These are phyloP conservation scores for Gambusia affinis DNA, from an alignment of 2,113 vertebrate species.

Conservation along the genomic window DNA sequence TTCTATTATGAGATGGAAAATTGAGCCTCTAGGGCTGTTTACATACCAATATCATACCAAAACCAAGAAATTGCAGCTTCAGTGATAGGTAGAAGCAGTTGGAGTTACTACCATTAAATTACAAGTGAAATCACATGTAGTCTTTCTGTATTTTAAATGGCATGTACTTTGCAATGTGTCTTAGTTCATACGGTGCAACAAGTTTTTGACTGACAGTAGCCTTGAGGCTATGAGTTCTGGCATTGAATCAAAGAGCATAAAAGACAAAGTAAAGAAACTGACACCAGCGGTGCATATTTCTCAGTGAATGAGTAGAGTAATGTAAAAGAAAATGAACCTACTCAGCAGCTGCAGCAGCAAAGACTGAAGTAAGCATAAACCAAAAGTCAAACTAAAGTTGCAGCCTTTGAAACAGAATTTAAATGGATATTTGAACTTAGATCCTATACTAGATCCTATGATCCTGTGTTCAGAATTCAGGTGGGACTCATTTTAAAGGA, in stretches of 20 bases:
- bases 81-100: too few species aligned
- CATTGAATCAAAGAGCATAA: background rate
- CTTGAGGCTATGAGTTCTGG: background rate
- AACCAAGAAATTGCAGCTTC: too few species aligned
- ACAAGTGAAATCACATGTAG: too few species aligned
- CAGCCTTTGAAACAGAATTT: background rate
- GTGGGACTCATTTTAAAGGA: too few species aligned
- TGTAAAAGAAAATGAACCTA: background rate
- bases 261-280: background rate
- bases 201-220: background rate
- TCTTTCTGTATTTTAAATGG: too few species aligned
- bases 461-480: too few species aligned
- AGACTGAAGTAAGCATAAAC: background rate
- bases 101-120: too few species aligned
- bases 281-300: background rate
- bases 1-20: too few species aligned
- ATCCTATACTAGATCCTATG: background rate
- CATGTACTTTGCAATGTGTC: too few species aligned
- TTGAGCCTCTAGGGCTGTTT: too few species aligned
- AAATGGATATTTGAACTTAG: background rate
- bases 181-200: too few species aligned
- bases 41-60: too few species aligned
- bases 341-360: background rate
- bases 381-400: background rate
- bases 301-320: background rate